Evolutionary conservation across 2,113 vertebrate species (phyloP), one percentile per base, ranked within the genome.

Genomic region (Lasiurus cinereus): DNA sequence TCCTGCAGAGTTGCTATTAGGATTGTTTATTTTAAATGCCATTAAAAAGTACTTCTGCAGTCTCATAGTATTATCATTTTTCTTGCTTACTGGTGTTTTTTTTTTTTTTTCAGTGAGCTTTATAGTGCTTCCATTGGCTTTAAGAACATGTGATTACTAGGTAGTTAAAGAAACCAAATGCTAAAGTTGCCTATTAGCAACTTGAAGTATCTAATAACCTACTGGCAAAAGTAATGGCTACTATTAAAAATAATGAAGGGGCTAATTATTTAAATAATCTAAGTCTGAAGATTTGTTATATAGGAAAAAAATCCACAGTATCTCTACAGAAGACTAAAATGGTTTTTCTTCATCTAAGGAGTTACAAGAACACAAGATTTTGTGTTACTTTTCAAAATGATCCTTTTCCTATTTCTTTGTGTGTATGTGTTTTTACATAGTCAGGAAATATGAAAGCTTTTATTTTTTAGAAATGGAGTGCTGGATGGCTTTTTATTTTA

Each of bases 401-500:
- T 90, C 18, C 5, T 94, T 92, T 67, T 92, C 12, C 22, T 70
- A 0, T 78, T 66, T 92, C 14, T 88, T 22, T 89, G 4, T 69
- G 14, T 88, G 5, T 48, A 22, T n/a, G 10, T 88, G 36, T 84
- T 14, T 88, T 78, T 52, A 52, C 14, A 36, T 31, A 84, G 31
- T 70, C 5, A 83, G 21, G 67, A 62, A 74, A 50, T 73, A 33
- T 29, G 43, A 83, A 48, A 83, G 43, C 79, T 64, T 92, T 95
- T 69, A 39, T 48, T 94, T 96, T 88, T 94, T 50, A 69, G 22
- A 96, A 96, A 59, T 94, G 52, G 46, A 82, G 1, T 82, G 22
- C 27, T 52, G 27, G 94, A 16, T 94, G 50, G 13, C 12, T 85
- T 73, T 77, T 96, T 66, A 72, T 85, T 73, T 13, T 59, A 27